phyloP scores from a whole-genome alignment of 2,888 invertebrate species.

The Acanthococcus lagerstroemiae region DNA sequence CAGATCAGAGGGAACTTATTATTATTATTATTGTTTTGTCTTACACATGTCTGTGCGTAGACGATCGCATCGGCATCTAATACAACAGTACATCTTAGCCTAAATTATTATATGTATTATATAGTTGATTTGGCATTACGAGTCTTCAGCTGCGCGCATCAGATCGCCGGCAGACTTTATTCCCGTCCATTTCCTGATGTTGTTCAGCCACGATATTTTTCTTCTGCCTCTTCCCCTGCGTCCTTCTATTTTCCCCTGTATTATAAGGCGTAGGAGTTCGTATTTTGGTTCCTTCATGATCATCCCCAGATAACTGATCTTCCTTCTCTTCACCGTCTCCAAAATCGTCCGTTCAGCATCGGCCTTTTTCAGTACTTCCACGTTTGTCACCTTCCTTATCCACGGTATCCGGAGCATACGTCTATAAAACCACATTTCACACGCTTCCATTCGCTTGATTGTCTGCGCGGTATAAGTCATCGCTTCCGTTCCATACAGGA shows the following conservation, averaged over 20 bases:
- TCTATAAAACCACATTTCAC: conserved; percentile 25
- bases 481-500: conserved; percentile 19
- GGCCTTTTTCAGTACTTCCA: conserved; percentile 16
- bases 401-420: conserved; percentile 17
- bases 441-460: conserved; percentile 21
- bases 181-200: conserved; percentile 21
- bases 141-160: not conserved
- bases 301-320: too few relatives aligned
- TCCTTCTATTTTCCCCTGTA: conserved; percentile 21
- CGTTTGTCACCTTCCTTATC: conserved; percentile 7
- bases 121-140: not conserved
- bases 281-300: conserved; percentile 4
- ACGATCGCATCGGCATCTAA: too few relatives aligned
- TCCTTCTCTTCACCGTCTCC: not conserved
- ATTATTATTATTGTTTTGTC: too few relatives aligned
- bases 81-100: too few relatives aligned
- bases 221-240: conserved; percentile 14
- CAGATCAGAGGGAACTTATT: too few relatives aligned
- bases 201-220: conserved; percentile 16
- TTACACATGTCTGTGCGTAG: too few relatives aligned
- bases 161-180: too few relatives aligned
- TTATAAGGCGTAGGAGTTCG: not conserved
- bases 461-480: conserved; percentile 16
- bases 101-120: too few relatives aligned
- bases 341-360: not conserved